Evolutionary conservation across 2,797 vertebrate genomes (phyloP), one percentile per base, ranked within the genome.

Genomic region (Lacerta bilineata): DNA sequence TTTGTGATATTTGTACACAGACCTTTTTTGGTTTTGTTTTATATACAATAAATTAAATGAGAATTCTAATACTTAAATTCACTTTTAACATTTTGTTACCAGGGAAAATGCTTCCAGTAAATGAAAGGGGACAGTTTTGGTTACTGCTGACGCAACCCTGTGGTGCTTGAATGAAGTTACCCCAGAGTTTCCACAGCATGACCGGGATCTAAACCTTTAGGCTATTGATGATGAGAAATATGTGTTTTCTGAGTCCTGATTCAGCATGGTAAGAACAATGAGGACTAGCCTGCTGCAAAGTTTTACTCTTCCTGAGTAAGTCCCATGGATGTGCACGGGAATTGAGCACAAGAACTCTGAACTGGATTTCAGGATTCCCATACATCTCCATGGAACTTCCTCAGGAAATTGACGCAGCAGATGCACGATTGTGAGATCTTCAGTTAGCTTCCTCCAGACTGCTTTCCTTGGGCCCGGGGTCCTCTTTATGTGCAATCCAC

Each of bases 1-100:
- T 98, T 96, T 97, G 98, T 99, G 98, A 97, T 98, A 98, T 99
- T 98, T 99, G 98, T 99, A 99, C 97, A 98, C 97, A 95, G 95
- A 95, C 94, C 94, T 97, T 96, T 98, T 97, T 95, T 97, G 97
- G 97, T 97, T 98, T 96, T 94, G 96, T 97, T 98, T 98, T 97
- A 95, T 97, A 96, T 94, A 95, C 94, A 95, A 95, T 95, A 93
- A 87, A 88, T 89, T 86, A 94, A 94, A 91, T 86, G 89, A 87
- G 87, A 92, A 91, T 92, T 90, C 79, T 86, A 92, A 87, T 72
- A 69, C 71, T 81, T 33, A 33, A 88, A 91, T 83, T 93, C 94
- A 96, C 84, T 96, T 96, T 96, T 92, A 95, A 89, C 87, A 96
- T 96, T 89, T 97, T 95, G 93, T 95, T 95, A 96, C 88, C 41